phyloP scores from a whole-genome alignment of 2,888 invertebrate genomes.

The Podabrus alpinus region DNA sequence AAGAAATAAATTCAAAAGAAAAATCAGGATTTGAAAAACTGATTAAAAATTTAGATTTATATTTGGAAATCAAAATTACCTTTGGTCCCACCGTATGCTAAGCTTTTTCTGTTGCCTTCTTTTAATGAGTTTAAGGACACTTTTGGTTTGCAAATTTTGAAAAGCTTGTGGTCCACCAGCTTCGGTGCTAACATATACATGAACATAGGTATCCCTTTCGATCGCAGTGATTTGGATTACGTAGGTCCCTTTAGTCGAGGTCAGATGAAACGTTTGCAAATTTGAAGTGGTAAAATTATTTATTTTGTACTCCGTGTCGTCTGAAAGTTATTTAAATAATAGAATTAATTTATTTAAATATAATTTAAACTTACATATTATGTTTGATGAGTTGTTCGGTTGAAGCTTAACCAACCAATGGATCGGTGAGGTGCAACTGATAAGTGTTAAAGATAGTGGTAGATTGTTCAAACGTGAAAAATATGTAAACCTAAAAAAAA shows the following conservation, averaged over 20 bases:
- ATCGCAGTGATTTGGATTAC: conserved; percentile 36
- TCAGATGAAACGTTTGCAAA: conserved; percentile 36
- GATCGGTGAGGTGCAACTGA: conserved; percentile 40
- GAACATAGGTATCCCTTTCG: conserved; percentile 44
- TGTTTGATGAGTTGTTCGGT: conserved; percentile 20
- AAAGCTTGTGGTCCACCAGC: conserved; percentile 49
- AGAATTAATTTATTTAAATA: neutral
- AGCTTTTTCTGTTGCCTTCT: conserved; percentile 44
- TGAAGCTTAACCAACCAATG: conserved; percentile 38
- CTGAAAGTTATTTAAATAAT: neutral
- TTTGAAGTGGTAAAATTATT: conserved; percentile 25
- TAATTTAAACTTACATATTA: conserved; percentile 12
- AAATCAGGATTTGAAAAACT: neutral
- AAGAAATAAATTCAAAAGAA: neutral
- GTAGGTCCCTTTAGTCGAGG: conserved; percentile 34
- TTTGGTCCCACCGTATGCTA: conserved; percentile 51
- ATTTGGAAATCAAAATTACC: conserved; percentile 41
- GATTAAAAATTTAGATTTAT: neutral
- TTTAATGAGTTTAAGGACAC: conserved; percentile 43
- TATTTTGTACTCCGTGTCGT: neutral
- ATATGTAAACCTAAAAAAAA: conserved; percentile 30
- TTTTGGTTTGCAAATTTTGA: conserved; percentile 34
- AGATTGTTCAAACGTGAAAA: conserved; percentile 28
- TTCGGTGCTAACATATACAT: conserved; percentile 52
- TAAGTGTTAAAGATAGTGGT: conserved; percentile 39